phyloP scores from a whole-genome alignment of 2,113 vertebrate species.

The Mixornis gularis region DNA sequence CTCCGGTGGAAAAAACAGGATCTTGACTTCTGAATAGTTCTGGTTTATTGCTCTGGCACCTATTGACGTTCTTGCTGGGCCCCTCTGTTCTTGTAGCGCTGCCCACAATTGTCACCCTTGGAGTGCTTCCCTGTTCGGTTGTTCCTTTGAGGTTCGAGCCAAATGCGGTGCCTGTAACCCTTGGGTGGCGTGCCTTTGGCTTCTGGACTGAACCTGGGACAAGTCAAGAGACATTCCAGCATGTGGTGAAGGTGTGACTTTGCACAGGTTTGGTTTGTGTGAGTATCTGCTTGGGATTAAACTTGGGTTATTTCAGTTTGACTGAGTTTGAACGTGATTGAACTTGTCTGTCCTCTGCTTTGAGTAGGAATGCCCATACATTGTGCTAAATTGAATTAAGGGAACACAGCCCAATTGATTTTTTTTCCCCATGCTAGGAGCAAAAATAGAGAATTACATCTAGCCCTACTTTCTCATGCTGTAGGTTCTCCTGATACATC shows the following conservation, averaged over 20 bases:
- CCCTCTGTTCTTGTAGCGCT: not conserved
- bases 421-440: not conserved
- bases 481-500: not conserved
- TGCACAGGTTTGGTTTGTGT: not conserved
- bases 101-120: not conserved
- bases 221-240: not conserved
- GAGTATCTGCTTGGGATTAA: not conserved
- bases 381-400: not conserved
- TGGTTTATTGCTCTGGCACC: slow-evolving; percentile 14
- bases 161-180: not conserved
- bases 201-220: fast-evolving
- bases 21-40: not conserved
- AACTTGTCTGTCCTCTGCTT: not conserved
- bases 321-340: not conserved
- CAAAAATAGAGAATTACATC: not conserved
- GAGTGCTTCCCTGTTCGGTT: not conserved
- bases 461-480: not conserved
- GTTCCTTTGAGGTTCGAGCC: not conserved
- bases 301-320: not conserved
- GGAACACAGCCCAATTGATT: not conserved
- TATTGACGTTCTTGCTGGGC: not conserved
- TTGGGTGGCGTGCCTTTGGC: not conserved
- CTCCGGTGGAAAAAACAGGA: not conserved
- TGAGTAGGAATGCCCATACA: not conserved
- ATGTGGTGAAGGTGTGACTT: not conserved